These are phyloP conservation scores for Formica aserva DNA, from an alignment of 2,888 invertebrate species.

Conservation along the genomic window DNA sequence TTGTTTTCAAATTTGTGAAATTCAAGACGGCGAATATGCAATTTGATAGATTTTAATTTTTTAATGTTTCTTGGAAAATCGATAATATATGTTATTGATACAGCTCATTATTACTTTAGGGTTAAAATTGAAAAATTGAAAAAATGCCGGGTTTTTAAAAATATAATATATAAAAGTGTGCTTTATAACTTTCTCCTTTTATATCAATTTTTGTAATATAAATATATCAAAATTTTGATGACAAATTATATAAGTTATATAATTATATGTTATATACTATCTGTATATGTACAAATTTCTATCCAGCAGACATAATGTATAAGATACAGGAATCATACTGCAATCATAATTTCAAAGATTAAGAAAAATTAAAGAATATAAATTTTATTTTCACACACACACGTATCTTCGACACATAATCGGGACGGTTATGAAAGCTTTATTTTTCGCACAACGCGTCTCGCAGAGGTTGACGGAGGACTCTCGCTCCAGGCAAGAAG, in stretches of 20 bases:
- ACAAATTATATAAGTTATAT: not conserved
- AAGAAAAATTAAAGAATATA: not conserved
- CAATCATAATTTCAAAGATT: not conserved
- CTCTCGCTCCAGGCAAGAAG: constrained; percentile 63
- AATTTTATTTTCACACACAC: not conserved
- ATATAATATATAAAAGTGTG: too few relatives aligned
- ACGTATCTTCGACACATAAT: not conserved
- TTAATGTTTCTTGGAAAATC: not conserved
- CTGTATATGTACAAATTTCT: not conserved
- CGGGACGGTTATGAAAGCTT: not conserved
- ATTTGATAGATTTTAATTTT: too few relatives aligned
- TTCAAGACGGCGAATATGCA: too few relatives aligned
- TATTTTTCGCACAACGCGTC: constrained; percentile 19
- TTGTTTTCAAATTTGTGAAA: too few relatives aligned
- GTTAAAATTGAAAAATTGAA: too few relatives aligned
- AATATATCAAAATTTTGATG: not conserved
- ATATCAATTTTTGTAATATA: not conserved
- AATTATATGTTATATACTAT: too few relatives aligned
- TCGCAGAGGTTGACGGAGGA: constrained; percentile 25
- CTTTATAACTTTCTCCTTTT: too few relatives aligned
- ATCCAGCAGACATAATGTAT: not conserved
- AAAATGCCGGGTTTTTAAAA: too few relatives aligned
- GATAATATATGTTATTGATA: not conserved
- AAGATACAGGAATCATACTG: not conserved
- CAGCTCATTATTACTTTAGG: too few relatives aligned